Percentiles rank a stretch among this genome's conserved stretches.
Evolutionary conservation across 2,797 vertebrate genomes (phyloP).

Genomic region (Amblyopsis hoosieri): DNA sequence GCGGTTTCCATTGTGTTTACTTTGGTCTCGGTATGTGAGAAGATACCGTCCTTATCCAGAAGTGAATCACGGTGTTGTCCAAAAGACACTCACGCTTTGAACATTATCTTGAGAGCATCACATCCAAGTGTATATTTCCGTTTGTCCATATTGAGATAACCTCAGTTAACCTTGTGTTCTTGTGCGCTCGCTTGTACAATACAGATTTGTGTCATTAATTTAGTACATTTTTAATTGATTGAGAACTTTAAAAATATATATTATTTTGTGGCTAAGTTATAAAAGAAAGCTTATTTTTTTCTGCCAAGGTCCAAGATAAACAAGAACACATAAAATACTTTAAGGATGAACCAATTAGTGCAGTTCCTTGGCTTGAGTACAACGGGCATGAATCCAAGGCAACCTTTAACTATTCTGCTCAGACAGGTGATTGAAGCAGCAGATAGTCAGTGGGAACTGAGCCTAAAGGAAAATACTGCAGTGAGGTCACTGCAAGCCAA

Average conservation of each 20-base stretch:
- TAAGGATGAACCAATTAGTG: neutral
- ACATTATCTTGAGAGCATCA: conserved; percentile 28
- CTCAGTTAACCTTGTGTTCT: neutral
- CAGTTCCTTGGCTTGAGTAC: conserved; percentile 1
- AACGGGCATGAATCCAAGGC: conserved; percentile 21
- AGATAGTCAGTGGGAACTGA: conserved; percentile 65
- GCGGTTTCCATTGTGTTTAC: neutral
- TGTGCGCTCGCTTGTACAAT: neutral
- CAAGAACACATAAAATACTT: neutral
- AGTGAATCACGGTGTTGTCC: conserved; percentile 17
- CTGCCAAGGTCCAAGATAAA: neutral
- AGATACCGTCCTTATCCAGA: conserved; percentile 35
- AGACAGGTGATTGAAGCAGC: conserved; percentile 40
- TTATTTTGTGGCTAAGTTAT: neutral
- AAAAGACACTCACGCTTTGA: conserved; percentile 45
- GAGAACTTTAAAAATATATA: neutral
- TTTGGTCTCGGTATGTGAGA: conserved; percentile 28
- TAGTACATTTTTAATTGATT: neutral
- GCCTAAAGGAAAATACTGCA: conserved; percentile 39
- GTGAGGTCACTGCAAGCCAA: conserved; percentile 8
- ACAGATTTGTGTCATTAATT: neutral
- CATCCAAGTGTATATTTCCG: conserved; percentile 23
- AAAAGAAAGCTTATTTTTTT: neutral
- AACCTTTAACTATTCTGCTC: conserved; percentile 24
- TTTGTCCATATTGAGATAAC: conserved; percentile 39